Percentiles rank a stretch among this genome's conserved stretches.
phyloP scores from a whole-genome alignment of 2,797 vertebrate species.

The Labroides dimidiatus region DNA sequence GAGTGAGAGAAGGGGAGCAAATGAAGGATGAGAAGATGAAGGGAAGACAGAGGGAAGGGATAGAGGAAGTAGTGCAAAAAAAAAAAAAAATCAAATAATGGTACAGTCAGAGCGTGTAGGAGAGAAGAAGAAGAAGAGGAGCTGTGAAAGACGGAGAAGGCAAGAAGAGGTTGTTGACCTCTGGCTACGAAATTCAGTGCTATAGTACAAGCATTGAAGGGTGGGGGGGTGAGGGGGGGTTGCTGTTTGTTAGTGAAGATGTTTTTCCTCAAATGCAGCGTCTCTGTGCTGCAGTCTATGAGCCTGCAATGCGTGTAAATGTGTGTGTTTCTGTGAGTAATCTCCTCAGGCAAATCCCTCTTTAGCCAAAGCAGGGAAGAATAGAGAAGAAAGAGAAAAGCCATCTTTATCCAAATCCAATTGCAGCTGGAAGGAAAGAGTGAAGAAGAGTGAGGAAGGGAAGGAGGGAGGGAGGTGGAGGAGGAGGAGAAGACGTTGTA shows the following conservation, averaged over 20 bases:
- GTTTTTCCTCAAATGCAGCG: constrained; percentile 80
- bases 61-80: constrained; percentile 27
- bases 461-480: constrained; percentile 69
- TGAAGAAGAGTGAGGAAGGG: constrained; percentile 55
- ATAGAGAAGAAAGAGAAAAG: constrained; percentile 85
- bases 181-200: constrained; percentile 66
- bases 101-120: constrained; percentile 39
- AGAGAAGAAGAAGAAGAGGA: constrained; percentile 52
- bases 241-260: constrained; percentile 78
- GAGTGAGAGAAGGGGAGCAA: constrained; percentile 15
- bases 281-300: constrained; percentile 60
- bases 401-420: constrained; percentile 90
- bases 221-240: constrained; percentile 7
- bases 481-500: constrained; percentile 81
- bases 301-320: constrained; percentile 38
- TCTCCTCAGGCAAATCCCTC: constrained; percentile 85
- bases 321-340: constrained; percentile 73
- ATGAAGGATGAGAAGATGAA: constrained; percentile 4
- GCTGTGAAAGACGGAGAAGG: constrained; percentile 55
- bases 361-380: constrained; percentile 85
- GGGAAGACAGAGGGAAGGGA: constrained; percentile 5
- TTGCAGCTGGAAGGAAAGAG: constrained; percentile 81
- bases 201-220: constrained; percentile 48
- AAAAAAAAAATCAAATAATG: constrained; percentile 40
- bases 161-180: constrained; percentile 75